These are phyloP conservation scores for Camelus dromedarius DNA, from an alignment of 2,113 vertebrate genomes.

Conservation along the genomic window DNA sequence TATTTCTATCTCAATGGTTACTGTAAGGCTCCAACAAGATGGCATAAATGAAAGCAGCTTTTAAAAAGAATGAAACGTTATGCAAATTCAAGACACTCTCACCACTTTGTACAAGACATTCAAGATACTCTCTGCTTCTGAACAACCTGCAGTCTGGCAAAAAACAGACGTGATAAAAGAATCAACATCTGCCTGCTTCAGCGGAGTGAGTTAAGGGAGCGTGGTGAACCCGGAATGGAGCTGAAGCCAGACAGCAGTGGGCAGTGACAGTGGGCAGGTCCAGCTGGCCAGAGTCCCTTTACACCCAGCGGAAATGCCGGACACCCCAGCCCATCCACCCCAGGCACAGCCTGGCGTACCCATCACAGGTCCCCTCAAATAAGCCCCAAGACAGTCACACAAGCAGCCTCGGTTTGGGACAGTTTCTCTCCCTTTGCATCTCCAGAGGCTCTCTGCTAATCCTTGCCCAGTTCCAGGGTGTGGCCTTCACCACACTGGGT, in stretches of 20 bases:
- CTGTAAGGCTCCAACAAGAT: background rate
- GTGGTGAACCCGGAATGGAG: background rate
- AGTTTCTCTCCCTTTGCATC: background rate
- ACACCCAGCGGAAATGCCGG: background rate
- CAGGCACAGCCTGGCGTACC: background rate
- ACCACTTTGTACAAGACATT: background rate
- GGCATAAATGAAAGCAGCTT: background rate
- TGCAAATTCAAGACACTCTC: conserved; percentile 17
- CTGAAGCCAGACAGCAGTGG: background rate
- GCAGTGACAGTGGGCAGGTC: background rate
- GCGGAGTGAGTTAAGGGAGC: background rate
- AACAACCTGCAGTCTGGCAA: background rate
- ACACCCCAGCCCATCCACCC: background rate
- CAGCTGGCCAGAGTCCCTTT: background rate
- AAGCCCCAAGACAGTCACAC: background rate
- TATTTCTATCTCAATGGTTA: background rate
- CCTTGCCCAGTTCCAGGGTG: background rate
- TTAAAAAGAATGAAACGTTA: conserved; percentile 32
- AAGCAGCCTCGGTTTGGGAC: background rate
- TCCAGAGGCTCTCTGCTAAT: background rate
- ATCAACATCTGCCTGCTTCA: background rate
- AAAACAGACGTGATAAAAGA: background rate
- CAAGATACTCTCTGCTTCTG: background rate
- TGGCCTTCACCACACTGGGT: background rate
- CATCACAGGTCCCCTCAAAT: background rate